Conservation (phyloP, 2,888 invertebrate species). For the Sepioteuthis lessoniana region DNA sequence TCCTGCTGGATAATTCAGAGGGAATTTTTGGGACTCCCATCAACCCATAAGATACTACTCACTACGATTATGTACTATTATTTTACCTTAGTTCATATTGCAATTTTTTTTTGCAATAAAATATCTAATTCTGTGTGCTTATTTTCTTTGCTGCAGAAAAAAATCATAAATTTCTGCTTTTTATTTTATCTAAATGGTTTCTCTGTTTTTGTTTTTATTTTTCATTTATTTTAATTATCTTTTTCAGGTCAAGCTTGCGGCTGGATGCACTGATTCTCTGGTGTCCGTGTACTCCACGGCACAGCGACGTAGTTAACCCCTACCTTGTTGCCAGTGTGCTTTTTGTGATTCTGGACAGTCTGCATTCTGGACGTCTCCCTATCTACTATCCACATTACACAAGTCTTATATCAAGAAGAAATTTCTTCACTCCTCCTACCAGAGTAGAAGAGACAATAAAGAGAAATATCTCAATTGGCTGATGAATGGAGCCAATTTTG, state of each 20-base stretch:
- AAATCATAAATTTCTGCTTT: background rate
- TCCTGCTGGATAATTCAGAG: too few species aligned
- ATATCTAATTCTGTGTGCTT: too few species aligned
- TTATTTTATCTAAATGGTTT: background rate
- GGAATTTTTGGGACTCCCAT: too few species aligned
- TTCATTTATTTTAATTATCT: background rate
- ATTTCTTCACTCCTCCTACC: background rate
- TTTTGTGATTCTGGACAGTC: slow-evolving; percentile 33
- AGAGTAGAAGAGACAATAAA: background rate
- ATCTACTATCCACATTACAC: background rate
- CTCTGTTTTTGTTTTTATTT: background rate
- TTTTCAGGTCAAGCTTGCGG: slow-evolving; percentile 81
- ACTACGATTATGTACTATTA: too few species aligned
- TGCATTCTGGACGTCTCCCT: slow-evolving; percentile 33
- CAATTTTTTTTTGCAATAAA: too few species aligned
- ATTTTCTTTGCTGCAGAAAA: too few species aligned
- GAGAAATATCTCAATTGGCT: background rate
- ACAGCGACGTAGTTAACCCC: slow-evolving; percentile 58
- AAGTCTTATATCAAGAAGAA: background rate
- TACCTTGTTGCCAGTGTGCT: background rate
- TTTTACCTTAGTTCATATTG: too few species aligned
- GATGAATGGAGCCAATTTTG: background rate
- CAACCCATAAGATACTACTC: too few species aligned
- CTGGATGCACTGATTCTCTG: slow-evolving; percentile 89
- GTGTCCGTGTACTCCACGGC: slow-evolving; percentile 84